Evolutionary conservation across 2,797 vertebrate species (phyloP).

Genomic region (Silurus aristotelis): DNA sequence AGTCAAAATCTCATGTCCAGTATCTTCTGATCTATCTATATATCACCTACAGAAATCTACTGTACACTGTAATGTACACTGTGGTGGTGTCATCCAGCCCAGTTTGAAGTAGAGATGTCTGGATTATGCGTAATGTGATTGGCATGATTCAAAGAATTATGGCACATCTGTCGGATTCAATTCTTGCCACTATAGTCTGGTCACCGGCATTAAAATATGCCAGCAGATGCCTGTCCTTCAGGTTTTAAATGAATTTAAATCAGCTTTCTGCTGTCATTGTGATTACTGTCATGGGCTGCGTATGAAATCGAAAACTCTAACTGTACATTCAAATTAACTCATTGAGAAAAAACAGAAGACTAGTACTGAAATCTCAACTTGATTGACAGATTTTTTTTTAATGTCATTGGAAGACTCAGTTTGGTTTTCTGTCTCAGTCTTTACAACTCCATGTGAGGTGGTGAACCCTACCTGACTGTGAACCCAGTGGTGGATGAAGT

Average conservation of each 20-base stretch:
- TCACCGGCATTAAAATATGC: background rate
- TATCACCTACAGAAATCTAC: no score
- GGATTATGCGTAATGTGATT: no score
- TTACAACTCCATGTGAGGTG: background rate
- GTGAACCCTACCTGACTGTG: background rate
- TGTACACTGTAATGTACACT: no score
- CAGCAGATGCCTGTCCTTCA: background rate
- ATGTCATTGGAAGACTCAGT: no score
- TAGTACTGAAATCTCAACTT: background rate
- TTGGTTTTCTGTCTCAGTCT: no score
- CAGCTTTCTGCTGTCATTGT: background rate
- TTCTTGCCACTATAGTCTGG: background rate
- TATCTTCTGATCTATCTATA: no score
- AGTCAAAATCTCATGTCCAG: no score
- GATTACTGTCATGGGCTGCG: background rate
- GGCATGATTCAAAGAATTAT: no score
- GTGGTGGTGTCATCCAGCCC: no score
- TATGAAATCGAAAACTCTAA: background rate
- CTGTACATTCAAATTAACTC: background rate
- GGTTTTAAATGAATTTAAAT: background rate
- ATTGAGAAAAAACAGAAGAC: background rate
- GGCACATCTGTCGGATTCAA: background rate
- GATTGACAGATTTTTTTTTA: no score
- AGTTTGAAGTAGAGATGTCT: no score
- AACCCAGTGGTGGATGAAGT: background rate